Conservation (phyloP, 2,888 invertebrate species). For the Brassicogethes aeneus region DNA sequence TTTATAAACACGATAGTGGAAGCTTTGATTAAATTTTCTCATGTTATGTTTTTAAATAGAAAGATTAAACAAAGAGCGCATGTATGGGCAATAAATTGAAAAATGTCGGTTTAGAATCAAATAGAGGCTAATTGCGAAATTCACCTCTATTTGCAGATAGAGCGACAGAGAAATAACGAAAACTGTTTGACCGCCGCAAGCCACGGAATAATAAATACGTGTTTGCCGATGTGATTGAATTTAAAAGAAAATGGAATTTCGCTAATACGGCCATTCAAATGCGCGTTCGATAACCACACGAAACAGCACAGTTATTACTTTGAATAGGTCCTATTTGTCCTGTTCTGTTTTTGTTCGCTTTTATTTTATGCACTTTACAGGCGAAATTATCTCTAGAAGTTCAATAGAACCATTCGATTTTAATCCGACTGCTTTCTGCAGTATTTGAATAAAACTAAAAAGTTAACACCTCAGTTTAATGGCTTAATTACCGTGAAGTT, state of each 20-base stretch:
- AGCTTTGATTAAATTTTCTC: too few relatives aligned
- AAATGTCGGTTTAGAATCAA: not conserved
- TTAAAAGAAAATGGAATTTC: not conserved
- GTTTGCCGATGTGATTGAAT: not conserved
- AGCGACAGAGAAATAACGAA: not conserved
- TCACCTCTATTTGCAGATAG: not conserved
- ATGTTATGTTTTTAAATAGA: too few relatives aligned
- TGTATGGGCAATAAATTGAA: too few relatives aligned
- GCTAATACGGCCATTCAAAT: not conserved
- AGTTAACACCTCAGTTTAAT: too few relatives aligned
- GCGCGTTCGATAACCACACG: not conserved
- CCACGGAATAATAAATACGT: conserved; percentile 1
- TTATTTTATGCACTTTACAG: not conserved
- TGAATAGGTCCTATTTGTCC: not conserved
- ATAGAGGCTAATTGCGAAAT: not conserved
- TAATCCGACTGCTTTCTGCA: too few relatives aligned
- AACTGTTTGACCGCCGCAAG: not conserved
- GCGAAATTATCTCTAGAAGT: not conserved
- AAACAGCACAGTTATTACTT: not conserved
- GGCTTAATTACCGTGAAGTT: too few relatives aligned
- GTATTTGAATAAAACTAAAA: too few relatives aligned
- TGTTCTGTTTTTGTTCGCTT: not conserved
- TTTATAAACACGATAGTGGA: too few relatives aligned
- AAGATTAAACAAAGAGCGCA: too few relatives aligned
- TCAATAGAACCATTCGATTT: conserved; percentile 1